phyloP scores from a whole-genome alignment of 2,888 invertebrate species.

The Campoletis raptor region DNA sequence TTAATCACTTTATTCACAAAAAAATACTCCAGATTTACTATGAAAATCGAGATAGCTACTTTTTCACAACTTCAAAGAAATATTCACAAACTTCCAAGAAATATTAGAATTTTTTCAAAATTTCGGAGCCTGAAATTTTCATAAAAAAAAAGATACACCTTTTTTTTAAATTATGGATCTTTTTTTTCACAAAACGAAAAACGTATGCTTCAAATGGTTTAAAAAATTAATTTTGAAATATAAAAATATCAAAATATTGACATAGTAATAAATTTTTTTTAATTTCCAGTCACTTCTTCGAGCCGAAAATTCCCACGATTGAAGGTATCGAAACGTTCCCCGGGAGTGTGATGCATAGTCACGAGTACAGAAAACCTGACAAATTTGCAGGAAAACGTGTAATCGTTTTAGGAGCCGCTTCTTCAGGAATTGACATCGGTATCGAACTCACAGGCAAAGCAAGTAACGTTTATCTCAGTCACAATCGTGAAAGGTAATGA shows the following conservation, averaged over 20 bases:
- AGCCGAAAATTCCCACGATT: constrained; percentile 86
- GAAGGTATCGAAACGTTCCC: constrained; percentile 85
- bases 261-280: constrained; percentile 17
- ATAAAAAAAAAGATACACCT: too few species aligned
- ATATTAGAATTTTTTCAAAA: too few species aligned
- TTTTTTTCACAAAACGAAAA: too few species aligned
- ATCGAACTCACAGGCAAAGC: constrained; percentile 87
- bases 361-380: constrained; percentile 89
- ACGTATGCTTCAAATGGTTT: too few species aligned
- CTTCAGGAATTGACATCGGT: constrained; percentile 91
- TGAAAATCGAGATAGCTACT: neutral
- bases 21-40: too few species aligned
- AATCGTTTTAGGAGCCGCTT: constrained; percentile 90
- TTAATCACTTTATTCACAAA: too few species aligned
- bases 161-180: too few species aligned
- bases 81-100: too few species aligned
- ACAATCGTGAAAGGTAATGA: constrained; percentile 85
- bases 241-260: neutral
- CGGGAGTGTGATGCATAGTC: constrained; percentile 90
- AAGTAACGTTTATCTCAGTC: constrained; percentile 86
- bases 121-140: too few species aligned
- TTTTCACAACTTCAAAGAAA: too few species aligned
- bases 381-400: constrained; percentile 87
- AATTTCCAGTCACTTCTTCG: constrained; percentile 86
- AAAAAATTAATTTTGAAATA: neutral